Evolutionary conservation across 2,113 vertebrate genomes (phyloP).

Genomic region (Cyprinus carpio): DNA sequence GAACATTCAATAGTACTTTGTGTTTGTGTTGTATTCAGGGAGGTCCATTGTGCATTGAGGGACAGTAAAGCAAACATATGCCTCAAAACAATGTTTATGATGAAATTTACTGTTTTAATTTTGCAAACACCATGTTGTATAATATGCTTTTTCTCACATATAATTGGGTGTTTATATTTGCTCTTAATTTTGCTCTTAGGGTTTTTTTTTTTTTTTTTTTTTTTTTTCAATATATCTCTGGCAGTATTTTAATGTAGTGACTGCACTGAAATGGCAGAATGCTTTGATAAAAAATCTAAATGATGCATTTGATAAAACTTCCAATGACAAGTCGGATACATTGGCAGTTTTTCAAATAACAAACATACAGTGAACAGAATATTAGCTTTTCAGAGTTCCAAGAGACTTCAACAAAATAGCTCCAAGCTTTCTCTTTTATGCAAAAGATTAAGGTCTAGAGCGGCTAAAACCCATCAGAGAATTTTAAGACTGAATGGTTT

Average conservation of each 20-base stretch:
- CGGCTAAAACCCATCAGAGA: constrained; percentile 4
- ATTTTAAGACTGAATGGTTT: neutral
- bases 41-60: neutral
- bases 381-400: constrained; percentile 4
- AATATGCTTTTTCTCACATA: neutral
- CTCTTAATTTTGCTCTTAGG: neutral
- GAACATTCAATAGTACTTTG: neutral
- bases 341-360: neutral
- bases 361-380: constrained; percentile 3
- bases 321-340: neutral
- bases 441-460: constrained; percentile 9
- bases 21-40: neutral
- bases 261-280: neutral
- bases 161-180: neutral
- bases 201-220: neutral
- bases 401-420: constrained; percentile 26
- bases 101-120: neutral
- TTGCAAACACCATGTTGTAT: neutral
- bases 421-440: constrained; percentile 8
- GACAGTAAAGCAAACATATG: neutral
- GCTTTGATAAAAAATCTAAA: neutral
- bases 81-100: neutral
- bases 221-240: neutral
- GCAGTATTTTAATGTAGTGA: neutral
- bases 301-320: neutral